Conservation (phyloP, 1,140 invertebrate species). For the Lasioglossum albipes region DNA sequence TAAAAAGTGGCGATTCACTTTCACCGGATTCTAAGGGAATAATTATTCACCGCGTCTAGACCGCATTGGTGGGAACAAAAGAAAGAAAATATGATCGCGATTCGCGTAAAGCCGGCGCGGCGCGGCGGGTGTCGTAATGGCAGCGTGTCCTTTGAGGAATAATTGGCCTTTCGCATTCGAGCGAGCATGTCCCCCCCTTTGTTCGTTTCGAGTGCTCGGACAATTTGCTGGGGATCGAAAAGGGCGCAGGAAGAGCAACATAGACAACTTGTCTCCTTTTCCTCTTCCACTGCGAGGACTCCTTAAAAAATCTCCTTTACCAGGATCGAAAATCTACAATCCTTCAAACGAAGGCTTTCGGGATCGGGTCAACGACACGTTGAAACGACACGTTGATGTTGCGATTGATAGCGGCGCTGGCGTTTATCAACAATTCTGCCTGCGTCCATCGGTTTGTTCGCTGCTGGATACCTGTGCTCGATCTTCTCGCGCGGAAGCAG, state of each 20-base stretch:
- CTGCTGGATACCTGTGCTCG: constrained; percentile 20
- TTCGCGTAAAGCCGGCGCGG: too few relatives aligned
- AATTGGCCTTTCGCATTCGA: neutral
- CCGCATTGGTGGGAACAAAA: too few relatives aligned
- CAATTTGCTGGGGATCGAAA: neutral
- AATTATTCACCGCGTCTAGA: neutral
- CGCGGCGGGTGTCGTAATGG: neutral
- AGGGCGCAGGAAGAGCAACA: neutral
- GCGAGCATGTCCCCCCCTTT: constrained; percentile 4
- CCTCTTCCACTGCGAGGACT: neutral
- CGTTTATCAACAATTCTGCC: constrained; percentile 34
- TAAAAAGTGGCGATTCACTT: too few relatives aligned
- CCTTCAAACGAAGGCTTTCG: too few relatives aligned
- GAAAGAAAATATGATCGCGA: too few relatives aligned
- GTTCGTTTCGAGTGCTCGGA: neutral
- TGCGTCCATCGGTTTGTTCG: neutral
- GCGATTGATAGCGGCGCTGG: constrained; percentile 37
- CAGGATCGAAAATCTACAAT: too few relatives aligned
- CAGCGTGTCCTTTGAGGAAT: constrained; percentile 28
- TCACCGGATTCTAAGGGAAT: too few relatives aligned
- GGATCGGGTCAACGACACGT: constrained; percentile 58
- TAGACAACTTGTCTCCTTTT: neutral
- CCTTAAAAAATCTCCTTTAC: too few relatives aligned
- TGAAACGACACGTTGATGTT: constrained; percentile 52
- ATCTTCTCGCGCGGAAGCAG: constrained; percentile 40